Base-by-base conservation (phyloP, 37 sponge, comb jelly and placozoan genomes). In the Lycopodina hypogea region DNA sequence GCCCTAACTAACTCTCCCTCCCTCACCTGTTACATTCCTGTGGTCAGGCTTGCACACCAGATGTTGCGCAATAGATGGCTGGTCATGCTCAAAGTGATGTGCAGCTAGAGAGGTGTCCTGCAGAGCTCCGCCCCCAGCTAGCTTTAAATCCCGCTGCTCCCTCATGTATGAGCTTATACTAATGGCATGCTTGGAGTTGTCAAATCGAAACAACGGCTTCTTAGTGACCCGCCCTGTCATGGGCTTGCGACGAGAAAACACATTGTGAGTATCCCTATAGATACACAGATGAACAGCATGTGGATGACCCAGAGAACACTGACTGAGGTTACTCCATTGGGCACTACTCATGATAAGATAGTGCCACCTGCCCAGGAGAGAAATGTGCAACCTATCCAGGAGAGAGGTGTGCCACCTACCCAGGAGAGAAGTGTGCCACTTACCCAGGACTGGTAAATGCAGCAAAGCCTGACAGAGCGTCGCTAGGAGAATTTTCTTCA, bases 121-220 rank as follows among this genome's bases (percentile, higher is more conserved):
- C 12, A 58, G 69, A 12, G 42, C 69, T 14, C 78, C 78, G 2
- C 74, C 58, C 39, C 68, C 50, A 4, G 66, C 78, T 58, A 82
- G 73, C 56, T 85, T 83, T 0, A 65, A 22, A 40, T 85, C 83
- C 0, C 83, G 50, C 70, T 87, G 84, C 77, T 94, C 95, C 77
- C 72, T 79, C 86, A 94, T 83, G 85, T 94, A 94, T 7, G 86
- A 78, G 60, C 53, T 90, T 53, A 94, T 71, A 41, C 86, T 90
- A 51, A 94, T 81, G 56, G 95, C 91, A 32, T 90, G 88, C 6
- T 84, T 78, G 1, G 95, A 94, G 53, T 76, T 77, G 59, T 94
- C 90, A 59, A 94, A 87, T 3, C 82, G 88, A 80, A 94, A 94
- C 48, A 90, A 39, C 19, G 78, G 81, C 55, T 85, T 81, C 71